Evolutionary conservation across 2,888 invertebrate species (phyloP).

Genomic region (Phalera bucephala): DNA sequence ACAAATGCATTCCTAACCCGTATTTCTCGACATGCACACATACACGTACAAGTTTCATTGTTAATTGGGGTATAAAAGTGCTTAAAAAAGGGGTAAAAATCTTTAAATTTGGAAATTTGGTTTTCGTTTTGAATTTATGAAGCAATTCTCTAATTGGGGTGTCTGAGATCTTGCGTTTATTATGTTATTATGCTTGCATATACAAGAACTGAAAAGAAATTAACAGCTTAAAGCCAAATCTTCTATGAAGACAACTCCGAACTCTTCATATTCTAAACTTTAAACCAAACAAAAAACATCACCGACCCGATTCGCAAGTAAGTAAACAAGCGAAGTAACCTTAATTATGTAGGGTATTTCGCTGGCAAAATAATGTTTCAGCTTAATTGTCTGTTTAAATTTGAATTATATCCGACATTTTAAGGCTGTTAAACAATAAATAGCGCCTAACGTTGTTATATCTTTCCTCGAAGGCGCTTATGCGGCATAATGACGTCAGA

Average conservation of each 20-base stretch:
- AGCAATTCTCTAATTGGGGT: too few relatives aligned
- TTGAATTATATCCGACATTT: constrained; percentile 41
- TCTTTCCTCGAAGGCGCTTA: constrained; percentile 15
- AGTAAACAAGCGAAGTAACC: constrained; percentile 9
- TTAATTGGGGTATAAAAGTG: too few relatives aligned
- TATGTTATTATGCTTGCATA: too few relatives aligned
- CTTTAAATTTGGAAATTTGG: too few relatives aligned
- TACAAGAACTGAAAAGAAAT: constrained; percentile 6
- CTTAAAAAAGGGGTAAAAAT: too few relatives aligned
- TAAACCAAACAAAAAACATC: constrained; percentile 3
- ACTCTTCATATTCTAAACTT: too few relatives aligned
- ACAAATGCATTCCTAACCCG: too few relatives aligned
- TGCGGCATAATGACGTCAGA: constrained; percentile 20
- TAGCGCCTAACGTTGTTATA: constrained; percentile 36
- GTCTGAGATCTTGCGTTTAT: too few relatives aligned
- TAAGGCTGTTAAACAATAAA: constrained; percentile 36
- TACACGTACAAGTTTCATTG: too few relatives aligned
- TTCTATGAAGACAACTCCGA: too few relatives aligned
- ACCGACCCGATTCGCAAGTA: constrained; percentile 14
- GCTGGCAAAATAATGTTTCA: constrained; percentile 38
- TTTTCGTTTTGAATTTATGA: too few relatives aligned
- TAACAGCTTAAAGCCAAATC: constrained; percentile 1
- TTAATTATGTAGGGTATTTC: constrained; percentile 33
- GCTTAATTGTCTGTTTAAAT: constrained; percentile 46
- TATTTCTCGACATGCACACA: too few relatives aligned